Conservation (phyloP, 2,888 invertebrate species). For the Chouioia cunea region DNA sequence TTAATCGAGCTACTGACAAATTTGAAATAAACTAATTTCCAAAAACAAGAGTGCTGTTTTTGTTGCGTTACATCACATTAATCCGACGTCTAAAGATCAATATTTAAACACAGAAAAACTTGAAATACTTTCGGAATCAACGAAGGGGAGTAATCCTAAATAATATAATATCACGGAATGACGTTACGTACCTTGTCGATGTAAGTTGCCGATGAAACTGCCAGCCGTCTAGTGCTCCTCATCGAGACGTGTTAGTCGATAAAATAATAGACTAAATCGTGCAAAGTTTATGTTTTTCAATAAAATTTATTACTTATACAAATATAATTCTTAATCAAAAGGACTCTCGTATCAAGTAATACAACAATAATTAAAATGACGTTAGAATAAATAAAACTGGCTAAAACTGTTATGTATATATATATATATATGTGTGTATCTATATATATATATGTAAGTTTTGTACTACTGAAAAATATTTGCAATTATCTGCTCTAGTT, state of each 20-base stretch:
- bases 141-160: background rate
- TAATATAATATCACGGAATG: too few species aligned
- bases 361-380: too few species aligned
- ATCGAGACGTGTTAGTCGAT: conserved; percentile 12
- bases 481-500: too few species aligned
- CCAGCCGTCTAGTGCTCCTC: background rate
- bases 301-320: conserved; percentile 9
- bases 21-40: too few species aligned
- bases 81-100: too few species aligned
- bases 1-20: too few species aligned
- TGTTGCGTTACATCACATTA: too few species aligned
- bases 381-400: background rate
- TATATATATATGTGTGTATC: conserved; percentile 20
- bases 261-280: conserved; percentile 30
- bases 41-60: too few species aligned
- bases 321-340: background rate
- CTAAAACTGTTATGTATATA: conserved; percentile 27
- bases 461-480: too few species aligned
- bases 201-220: conserved; percentile 9
- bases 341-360: too few species aligned
- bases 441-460: conserved; percentile 16
- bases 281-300: conserved; percentile 29
- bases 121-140: background rate
- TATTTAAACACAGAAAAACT: background rate
- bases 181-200: conserved; percentile 43